Evolutionary conservation across 2,797 vertebrate species (phyloP), one percentile per base, ranked within the genome.

Genomic region (Gephyroberyx darwinii): DNA sequence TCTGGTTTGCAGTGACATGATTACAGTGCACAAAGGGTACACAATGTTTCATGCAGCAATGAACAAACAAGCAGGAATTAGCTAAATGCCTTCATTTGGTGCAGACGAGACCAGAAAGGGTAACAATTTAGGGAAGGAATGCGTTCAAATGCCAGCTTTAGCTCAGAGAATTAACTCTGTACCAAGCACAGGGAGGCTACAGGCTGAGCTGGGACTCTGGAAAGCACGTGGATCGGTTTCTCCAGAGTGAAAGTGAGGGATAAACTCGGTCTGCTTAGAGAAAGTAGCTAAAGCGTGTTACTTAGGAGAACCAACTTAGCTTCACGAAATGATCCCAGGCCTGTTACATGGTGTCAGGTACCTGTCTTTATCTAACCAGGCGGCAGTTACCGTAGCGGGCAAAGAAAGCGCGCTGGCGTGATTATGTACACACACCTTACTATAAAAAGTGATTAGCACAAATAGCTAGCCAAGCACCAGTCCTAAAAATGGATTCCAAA

Each of bases 181-280:
- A 88, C 82, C 88, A 81, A 75, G 86, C 74, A 83, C 68, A 65
- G 59, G 47, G 0, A 69, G 59, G 64, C 84, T 75, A 78, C 75
- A 73, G 57, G 30, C 69, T 56, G 78, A 78, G 75, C 69, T 58
- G 63, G 41, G 61, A 12, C 63, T 37, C 59, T n/a, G 37, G 68
- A 43, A 68, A 75, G 81, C 89, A 92, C 88, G 86, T 91, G 90
- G 84, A 88, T 76, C 51, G 86, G 74, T 84, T 89, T 85, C 85
- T 78, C 69, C 51, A 13, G 66, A 71, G 74, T 68, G 61, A 84
- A 88, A 90, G 87, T 84, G 76, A 66, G 59, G 77, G 63, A 86
- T 69, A 30, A 73, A 75, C 37, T 64, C 63, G n/a, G 67, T 61
- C 65, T 82, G 39, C 58, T 50, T 10, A 1, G 4, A 64, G 8